A percentile compares a stretch with the other conserved stretches of the same genome.
These are phyloP conservation scores for Bilobella aurantiaca DNA, from an alignment of 1,140 invertebrate genomes.

Conservation along the genomic window DNA sequence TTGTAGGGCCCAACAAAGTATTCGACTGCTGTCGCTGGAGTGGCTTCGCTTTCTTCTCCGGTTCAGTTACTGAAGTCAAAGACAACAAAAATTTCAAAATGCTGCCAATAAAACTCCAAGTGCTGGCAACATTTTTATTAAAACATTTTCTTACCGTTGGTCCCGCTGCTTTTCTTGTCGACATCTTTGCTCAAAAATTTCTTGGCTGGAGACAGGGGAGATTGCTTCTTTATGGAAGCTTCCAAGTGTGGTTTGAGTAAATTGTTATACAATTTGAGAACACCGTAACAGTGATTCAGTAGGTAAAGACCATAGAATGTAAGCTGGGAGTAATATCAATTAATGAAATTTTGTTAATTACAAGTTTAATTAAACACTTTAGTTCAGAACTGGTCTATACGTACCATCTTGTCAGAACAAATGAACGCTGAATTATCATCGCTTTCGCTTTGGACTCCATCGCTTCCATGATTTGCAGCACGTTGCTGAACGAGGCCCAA, in stretches of 20 bases:
- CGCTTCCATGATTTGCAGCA: too few relatives aligned
- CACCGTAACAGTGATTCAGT: constrained; percentile 24
- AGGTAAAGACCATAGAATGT: constrained; percentile 20
- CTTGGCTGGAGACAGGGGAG: constrained; percentile 32
- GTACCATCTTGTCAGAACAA: background rate
- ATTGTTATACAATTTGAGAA: constrained; percentile 31
- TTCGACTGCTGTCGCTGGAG: constrained; percentile 11
- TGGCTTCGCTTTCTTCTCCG: constrained; percentile 21
- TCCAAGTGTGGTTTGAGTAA: constrained; percentile 10
- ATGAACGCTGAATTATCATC: constrained; percentile 5
- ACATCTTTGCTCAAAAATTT: constrained; percentile 26
- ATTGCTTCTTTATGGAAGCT: constrained; percentile 10
- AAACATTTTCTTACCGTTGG: too few relatives aligned
- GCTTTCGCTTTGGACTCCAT: too few relatives aligned
- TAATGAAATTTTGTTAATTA: background rate
- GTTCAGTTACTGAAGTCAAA: constrained; percentile 16
- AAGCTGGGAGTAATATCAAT: constrained; percentile 5
- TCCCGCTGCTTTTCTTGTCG: constrained; percentile 29
- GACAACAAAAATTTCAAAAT: background rate
- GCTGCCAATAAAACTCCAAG: background rate
- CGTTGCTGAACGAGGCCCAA: background rate
- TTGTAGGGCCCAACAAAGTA: background rate
- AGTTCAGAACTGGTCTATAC: too few relatives aligned
- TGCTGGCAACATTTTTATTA: background rate
- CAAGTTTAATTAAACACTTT: background rate